Conservation (phyloP, 2,797 vertebrate species). For the Dallia pectoralis region DNA sequence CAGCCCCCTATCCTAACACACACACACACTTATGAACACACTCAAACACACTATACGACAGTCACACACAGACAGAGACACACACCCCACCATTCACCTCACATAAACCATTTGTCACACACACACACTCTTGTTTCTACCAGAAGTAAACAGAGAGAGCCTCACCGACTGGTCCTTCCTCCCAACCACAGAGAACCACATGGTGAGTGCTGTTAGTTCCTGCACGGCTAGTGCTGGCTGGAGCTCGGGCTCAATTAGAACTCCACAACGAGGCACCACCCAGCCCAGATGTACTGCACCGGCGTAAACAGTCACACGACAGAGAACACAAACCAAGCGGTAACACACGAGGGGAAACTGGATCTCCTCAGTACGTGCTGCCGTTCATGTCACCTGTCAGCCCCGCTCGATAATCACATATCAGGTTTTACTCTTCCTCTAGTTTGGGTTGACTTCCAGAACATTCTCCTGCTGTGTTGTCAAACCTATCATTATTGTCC, state of each 20-base stretch:
- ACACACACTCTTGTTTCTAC: not conserved
- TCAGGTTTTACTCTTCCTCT: not conserved
- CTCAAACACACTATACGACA: conserved; percentile 14
- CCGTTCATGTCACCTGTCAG: not conserved
- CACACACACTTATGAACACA: not conserved
- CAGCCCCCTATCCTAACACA: conserved; percentile 22
- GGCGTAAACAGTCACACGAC: not conserved
- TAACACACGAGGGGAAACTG: not conserved
- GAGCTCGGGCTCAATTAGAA: not conserved
- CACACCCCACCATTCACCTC: too few relatives aligned
- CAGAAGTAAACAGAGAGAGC: not conserved
- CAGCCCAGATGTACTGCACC: not conserved
- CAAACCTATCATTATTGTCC: not conserved
- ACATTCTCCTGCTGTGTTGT: not conserved
- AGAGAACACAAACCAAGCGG: not conserved
- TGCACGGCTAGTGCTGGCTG: not conserved
- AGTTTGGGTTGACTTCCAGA: not conserved
- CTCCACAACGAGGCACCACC: not conserved
- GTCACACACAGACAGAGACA: conserved; percentile 32
- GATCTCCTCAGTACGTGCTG: not conserved
- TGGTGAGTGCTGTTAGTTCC: not conserved
- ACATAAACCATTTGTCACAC: not conserved
- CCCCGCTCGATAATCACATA: not conserved
- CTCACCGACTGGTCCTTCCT: not conserved
- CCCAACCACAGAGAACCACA: conserved; percentile 1